These are phyloP conservation scores for Schizaphis graminum DNA, from an alignment of 2,888 invertebrate genomes.

Conservation along the genomic window DNA sequence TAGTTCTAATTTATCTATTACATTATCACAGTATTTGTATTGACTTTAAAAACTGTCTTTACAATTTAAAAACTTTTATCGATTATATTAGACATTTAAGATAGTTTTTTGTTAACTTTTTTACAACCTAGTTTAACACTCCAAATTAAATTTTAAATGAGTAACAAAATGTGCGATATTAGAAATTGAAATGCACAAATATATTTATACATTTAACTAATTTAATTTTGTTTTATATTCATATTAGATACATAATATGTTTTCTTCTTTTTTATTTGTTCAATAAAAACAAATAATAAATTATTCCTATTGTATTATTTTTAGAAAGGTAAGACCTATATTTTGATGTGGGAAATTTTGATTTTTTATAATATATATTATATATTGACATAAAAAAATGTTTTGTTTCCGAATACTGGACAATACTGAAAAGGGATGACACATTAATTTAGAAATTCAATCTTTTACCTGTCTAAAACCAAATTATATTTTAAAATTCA, in stretches of 20 bases:
- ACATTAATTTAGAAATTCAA: conserved; percentile 36
- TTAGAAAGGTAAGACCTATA: background rate
- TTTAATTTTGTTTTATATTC: background rate
- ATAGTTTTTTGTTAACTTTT: background rate
- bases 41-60: background rate
- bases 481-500: conserved; percentile 30
- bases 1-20: background rate
- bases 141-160: background rate
- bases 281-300: background rate
- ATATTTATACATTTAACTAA: background rate
- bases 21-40: background rate
- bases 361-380: background rate
- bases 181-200: background rate
- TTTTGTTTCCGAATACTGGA: background rate
- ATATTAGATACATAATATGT: background rate
- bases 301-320: background rate
- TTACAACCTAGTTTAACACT: background rate
- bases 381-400: background rate
- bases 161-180: background rate
- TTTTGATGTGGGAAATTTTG: background rate
- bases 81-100: background rate
- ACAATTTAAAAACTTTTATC: background rate
- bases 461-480: conserved; percentile 13
- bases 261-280: background rate
- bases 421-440: conserved; percentile 53